phyloP scores from a whole-genome alignment of 2,113 vertebrate genomes.

The Chloropsis cyanopogon region DNA sequence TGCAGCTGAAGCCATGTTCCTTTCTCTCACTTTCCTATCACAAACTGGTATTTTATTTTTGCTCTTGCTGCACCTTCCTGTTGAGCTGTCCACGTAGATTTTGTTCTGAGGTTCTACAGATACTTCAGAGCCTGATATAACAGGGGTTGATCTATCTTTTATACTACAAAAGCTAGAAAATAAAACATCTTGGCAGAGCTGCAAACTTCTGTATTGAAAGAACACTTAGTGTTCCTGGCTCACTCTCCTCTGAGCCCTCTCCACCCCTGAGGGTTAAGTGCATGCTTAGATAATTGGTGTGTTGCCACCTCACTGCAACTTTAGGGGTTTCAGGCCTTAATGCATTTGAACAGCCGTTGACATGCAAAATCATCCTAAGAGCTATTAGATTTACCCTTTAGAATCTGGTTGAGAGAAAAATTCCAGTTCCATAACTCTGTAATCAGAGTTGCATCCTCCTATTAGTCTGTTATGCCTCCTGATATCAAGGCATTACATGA shows the following conservation, averaged over 20 bases:
- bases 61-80: not conserved
- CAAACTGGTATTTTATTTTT: not conserved
- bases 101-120: not conserved
- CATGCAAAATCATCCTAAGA: not conserved
- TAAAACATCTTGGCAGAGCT: not conserved
- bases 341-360: not conserved
- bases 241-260: too few relatives aligned
- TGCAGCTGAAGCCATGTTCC: not conserved
- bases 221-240: not conserved
- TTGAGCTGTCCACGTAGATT: not conserved
- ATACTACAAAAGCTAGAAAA: not conserved
- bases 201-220: not conserved
- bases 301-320: not conserved
- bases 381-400: not conserved
- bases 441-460: not conserved
- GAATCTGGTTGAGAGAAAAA: not conserved
- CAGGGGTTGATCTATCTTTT: not conserved
- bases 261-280: not conserved
- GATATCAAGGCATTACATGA: not conserved
- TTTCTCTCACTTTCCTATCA: not conserved
- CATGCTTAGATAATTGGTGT: not conserved
- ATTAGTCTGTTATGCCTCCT: not conserved
- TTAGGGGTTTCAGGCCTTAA: not conserved
- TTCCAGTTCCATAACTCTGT: not conserved
- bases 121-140: not conserved